Base-by-base conservation (phyloP, 2,888 invertebrate genomes). In the Stegana nigrithorax region DNA sequence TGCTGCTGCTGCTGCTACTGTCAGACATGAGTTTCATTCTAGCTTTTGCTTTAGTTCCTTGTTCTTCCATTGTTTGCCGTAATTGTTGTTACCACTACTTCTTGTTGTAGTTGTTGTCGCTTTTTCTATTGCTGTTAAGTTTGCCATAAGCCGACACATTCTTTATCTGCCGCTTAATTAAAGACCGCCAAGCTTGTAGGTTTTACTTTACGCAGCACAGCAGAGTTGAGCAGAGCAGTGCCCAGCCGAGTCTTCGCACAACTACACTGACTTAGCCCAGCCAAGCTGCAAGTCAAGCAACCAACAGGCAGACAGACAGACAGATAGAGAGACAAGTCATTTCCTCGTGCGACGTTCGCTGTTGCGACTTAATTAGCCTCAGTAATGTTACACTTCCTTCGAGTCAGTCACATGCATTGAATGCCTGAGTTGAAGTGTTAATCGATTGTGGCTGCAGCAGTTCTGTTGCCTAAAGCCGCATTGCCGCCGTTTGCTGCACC, bases 111-210 rank as follows among this genome's bases (percentile, higher is more conserved):
- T 50, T 25, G 21, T 27, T 53, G 32, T 27, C 39, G 14, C n/a
- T n/a, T n/a, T n/a, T n/a, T 12, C 17, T 4, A 14, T 23, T 23
- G 23, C 23, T 47, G 45, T 45, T 62, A 66, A 64, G 63, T 63
- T 62, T 67, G 69, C 77, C 73, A 75, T 75, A 76, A 78, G 80
- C 70, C 75, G 79, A 79, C 75, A 70, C 65, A 79, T 74, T 77
- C 75, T 70, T 70, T 68, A n/a, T n/a, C n/a, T 67, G 70, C 67
- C 72, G 77, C 77, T 75, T 79, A 75, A 75, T 75, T 75, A 75
- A 69, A 75, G 70, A 63, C 64, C 64, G 67, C 62, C 71, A 60
- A 58, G 66, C 29, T 51, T 51, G 27, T 14, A 45, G 60, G 58
- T 44, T 64, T n/a, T n/a, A n/a, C n/a, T n/a, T n/a, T n/a, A n/a